phyloP scores from a whole-genome alignment of 2,888 invertebrate genomes.

The Sphecodes monilicornis region DNA sequence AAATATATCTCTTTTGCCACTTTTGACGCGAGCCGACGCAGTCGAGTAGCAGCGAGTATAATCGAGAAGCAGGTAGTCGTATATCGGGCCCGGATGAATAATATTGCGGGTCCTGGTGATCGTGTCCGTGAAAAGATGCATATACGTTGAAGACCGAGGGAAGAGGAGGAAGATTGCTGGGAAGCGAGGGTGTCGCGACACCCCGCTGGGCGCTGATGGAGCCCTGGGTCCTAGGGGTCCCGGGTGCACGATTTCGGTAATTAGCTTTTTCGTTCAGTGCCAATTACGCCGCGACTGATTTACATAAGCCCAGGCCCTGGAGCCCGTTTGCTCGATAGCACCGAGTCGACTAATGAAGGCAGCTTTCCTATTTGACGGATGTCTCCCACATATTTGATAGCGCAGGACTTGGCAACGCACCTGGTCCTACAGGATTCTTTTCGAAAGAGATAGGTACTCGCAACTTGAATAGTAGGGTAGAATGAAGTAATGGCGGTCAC shows the following conservation, averaged over 20 bases:
- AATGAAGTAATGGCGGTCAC: neutral
- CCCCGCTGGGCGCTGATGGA: conserved; percentile 78
- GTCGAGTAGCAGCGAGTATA: conserved; percentile 67
- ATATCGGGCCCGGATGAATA: conserved; percentile 73
- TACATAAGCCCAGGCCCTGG: conserved; percentile 76
- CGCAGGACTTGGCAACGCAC: neutral
- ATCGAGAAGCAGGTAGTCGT: conserved; percentile 74
- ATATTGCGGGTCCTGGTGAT: conserved; percentile 71
- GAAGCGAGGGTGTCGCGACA: conserved; percentile 76
- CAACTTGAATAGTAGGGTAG: neutral
- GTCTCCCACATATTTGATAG: conserved; percentile 46
- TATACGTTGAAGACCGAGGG: conserved; percentile 44
- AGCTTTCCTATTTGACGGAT: conserved; percentile 62
- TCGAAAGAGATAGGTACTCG: neutral
- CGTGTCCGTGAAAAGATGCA: conserved; percentile 68
- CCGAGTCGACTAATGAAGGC: conserved; percentile 75
- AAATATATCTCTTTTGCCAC: conserved; percentile 67
- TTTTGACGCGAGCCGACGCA: conserved; percentile 66
- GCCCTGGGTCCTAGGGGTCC: conserved; percentile 71
- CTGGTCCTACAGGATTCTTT: neutral
- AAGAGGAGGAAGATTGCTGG: conserved; percentile 35
- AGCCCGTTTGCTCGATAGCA: conserved; percentile 39
- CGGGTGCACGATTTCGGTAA: conserved; percentile 80
- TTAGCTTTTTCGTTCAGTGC: conserved; percentile 82
- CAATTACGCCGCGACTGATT: conserved; percentile 82